These are phyloP conservation scores for Chymomyza procnemis DNA, from an alignment of 2,888 invertebrate species.

Conservation along the genomic window DNA sequence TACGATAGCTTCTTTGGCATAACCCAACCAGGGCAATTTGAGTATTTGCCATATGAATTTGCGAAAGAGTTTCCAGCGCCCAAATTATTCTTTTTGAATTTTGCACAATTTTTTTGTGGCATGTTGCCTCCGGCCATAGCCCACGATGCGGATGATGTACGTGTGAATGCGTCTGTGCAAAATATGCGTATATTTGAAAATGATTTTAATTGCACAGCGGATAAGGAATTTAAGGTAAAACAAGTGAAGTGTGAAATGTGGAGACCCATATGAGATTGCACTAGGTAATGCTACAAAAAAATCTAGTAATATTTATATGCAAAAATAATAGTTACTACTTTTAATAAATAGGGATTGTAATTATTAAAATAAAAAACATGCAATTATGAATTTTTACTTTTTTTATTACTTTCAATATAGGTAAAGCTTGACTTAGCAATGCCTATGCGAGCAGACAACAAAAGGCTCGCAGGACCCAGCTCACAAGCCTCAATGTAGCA, in stretches of 20 bases:
- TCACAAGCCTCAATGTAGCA: no score
- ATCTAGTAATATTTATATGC: no score
- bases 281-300: no score
- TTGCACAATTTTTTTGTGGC: constrained; percentile 74
- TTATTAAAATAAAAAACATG: no score
- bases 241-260: constrained; percentile 52
- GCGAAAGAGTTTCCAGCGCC: constrained; percentile 34
- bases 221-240: constrained; percentile 23
- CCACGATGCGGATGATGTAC: constrained; percentile 68
- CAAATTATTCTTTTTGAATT: constrained; percentile 62
- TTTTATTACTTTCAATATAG: no score
- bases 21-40: constrained; percentile 30
- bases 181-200: constrained; percentile 60
- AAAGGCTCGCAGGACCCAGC: no score
- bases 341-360: no score
- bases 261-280: constrained; percentile 31
- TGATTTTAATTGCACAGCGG: constrained; percentile 54
- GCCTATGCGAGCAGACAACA: no score
- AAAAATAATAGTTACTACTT: not conserved
- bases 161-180: constrained; percentile 54
- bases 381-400: no score
- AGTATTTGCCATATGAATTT: constrained; percentile 43
- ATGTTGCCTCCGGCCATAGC: constrained; percentile 56
- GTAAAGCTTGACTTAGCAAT: no score
- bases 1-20: constrained; percentile 61